phyloP scores from a whole-genome alignment of 2,113 vertebrate genomes.

The Oreocharis arfaki region DNA sequence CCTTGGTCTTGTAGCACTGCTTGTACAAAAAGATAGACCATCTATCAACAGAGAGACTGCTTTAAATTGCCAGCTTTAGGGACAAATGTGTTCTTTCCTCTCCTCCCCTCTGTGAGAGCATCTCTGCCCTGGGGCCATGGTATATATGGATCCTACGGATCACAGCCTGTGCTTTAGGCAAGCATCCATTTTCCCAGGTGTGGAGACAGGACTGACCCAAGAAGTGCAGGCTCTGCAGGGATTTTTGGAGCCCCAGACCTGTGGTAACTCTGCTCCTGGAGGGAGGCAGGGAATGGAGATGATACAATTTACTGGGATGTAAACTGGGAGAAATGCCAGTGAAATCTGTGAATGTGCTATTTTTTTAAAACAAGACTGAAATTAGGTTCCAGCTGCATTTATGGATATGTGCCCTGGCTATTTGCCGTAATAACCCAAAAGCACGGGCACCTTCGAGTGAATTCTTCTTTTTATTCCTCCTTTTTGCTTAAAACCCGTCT shows the following conservation, averaged over 20 bases:
- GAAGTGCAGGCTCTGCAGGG: background rate
- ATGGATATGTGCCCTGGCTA: background rate
- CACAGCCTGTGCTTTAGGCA: background rate
- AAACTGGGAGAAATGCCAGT: background rate
- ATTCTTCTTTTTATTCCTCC: background rate
- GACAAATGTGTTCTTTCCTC: background rate
- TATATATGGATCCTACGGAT: fast-evolving
- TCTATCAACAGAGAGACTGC: background rate
- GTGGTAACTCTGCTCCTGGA: background rate
- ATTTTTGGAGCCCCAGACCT: background rate
- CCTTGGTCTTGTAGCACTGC: background rate
- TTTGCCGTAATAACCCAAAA: background rate
- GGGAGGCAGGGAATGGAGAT: background rate
- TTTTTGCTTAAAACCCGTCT: background rate
- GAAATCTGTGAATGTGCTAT: background rate
- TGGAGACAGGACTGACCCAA: background rate
- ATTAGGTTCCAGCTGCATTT: background rate
- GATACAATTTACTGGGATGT: background rate
- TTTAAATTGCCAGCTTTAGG: background rate
- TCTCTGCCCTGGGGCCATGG: background rate
- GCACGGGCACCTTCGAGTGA: background rate
- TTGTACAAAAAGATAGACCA: background rate
- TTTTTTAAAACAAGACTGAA: background rate
- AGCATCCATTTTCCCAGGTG: background rate
- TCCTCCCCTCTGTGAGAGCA: background rate